Conservation (phyloP, 2,888 invertebrate species). For the Euzetes globulus region DNA sequence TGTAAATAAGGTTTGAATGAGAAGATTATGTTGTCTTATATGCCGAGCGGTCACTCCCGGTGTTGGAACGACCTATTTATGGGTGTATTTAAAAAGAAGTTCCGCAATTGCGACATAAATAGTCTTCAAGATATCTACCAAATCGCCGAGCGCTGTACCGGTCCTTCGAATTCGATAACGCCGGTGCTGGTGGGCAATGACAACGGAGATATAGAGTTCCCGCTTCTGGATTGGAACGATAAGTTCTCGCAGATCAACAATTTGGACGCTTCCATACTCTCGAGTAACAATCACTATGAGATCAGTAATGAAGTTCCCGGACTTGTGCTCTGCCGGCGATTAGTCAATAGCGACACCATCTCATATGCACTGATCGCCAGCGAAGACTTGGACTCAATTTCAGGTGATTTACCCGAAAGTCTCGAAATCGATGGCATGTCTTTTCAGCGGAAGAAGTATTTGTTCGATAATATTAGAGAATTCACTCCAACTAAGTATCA, state of each 20-base stretch:
- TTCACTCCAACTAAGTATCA: background rate
- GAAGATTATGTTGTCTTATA: slow-evolving; percentile 17
- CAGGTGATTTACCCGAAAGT: slow-evolving; percentile 14
- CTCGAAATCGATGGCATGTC: slow-evolving; percentile 23
- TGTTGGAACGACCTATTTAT: slow-evolving; percentile 35
- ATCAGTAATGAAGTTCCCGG: slow-evolving; percentile 32
- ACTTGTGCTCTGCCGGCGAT: slow-evolving; percentile 27
- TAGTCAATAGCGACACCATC: slow-evolving; percentile 3
- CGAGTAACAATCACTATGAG: slow-evolving; percentile 29
- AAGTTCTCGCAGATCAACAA: slow-evolving; percentile 23
- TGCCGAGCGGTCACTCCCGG: slow-evolving; percentile 31
- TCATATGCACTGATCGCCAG: slow-evolving; percentile 24
- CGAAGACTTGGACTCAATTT: slow-evolving; percentile 20
- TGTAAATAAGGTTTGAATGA: slow-evolving; percentile 20
- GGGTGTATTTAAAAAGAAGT: slow-evolving; percentile 33
- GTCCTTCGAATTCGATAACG: background rate
- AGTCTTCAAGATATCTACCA: slow-evolving; percentile 9
- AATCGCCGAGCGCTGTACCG: slow-evolving; percentile 30
- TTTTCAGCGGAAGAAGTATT: slow-evolving; percentile 1
- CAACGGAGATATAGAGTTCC: slow-evolving; percentile 8
- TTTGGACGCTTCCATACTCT: slow-evolving; percentile 7
- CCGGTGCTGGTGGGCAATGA: slow-evolving; percentile 31
- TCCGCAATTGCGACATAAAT: slow-evolving; percentile 31
- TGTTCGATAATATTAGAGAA: slow-evolving; percentile 16
- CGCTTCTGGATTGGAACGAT: slow-evolving; percentile 28